Evolutionary conservation across 2,888 invertebrate species (phyloP), one percentile per base, ranked within the genome.

Genomic region (Andrena bicolor): DNA sequence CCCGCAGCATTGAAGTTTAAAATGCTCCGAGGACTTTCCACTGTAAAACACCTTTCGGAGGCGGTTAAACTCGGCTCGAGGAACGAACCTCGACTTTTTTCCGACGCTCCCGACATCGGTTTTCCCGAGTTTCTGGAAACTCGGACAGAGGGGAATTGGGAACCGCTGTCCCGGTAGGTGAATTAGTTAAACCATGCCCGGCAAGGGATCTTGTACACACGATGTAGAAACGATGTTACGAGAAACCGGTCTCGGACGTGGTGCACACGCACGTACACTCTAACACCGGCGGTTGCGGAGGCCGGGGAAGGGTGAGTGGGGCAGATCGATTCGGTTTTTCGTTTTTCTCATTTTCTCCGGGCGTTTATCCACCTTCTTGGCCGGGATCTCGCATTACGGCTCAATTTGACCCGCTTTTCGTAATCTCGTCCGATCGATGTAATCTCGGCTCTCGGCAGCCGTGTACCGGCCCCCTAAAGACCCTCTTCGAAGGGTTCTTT

Each of bases 201-300:
- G 80, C 20, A 69, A 73, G 60, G 85, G 76, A 82, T 84, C 90
- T 91, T 91, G 91, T 92, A 92, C 89, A 91, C 91, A 91, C 90
- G 90, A 91, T 91, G 91, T 91, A 88, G 89, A 86, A 90, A 89
- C 89, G 86, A 83, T 90, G 90, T 92, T 90, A 90, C 88, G 87
- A 87, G 90, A 90, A 91, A 92, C 91, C 91, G 91, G 91, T 92
- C 90, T 91, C 86, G 86, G 80, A 78, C 76, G 66, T 77, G 30
- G 71, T 13, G 74, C 69, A 87, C 87, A 79, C 76, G 75, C 66
- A 76, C 76, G 32, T 26, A 41, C 68, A 3, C 26, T 2, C 1
- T n/a, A n/a, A 49, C 23, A n/a, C 60, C 5, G 23, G 23, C 5
- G 23, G 5, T 2, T 5, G 35, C 2, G n/a, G 20, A 48, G 51